A percentile compares a stretch with the other conserved stretches of the same genome.
Conservation (phyloP, 2,888 invertebrate genomes). For the Polydrusus tereticollis region DNA sequence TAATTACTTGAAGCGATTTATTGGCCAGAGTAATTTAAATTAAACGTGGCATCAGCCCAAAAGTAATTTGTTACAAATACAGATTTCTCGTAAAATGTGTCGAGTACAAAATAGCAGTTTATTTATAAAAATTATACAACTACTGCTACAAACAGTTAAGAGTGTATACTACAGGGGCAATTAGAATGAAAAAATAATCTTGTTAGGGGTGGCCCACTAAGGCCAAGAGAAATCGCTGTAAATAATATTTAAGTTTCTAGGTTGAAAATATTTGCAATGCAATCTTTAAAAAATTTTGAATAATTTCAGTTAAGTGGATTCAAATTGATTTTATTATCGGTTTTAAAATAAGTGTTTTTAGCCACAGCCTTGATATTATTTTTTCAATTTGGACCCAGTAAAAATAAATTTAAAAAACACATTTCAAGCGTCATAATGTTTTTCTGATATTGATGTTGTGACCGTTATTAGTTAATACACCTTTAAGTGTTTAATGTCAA, state of each 20-base stretch:
- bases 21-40: background rate
- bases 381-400: background rate
- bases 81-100: background rate
- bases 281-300: no score
- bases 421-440: background rate
- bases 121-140: background rate
- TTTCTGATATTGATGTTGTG: background rate
- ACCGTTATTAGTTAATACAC: background rate
- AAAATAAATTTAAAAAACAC: background rate
- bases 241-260: no score
- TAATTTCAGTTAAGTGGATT: no score
- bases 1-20: background rate
- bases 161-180: no score
- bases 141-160: no score
- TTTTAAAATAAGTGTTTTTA: no score
- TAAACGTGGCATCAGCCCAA: slow-evolving; percentile 1
- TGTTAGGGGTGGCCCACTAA: no score
- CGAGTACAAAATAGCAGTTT: slow-evolving; percentile 6
- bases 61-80: slow-evolving; percentile 16
- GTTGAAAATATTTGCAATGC: no score
- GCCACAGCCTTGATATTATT: no score
- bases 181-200: no score
- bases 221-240: no score
- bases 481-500: background rate
- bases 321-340: no score